phyloP scores from a whole-genome alignment of 2,113 vertebrate species.

The Campylomormyrus tamandua region DNA sequence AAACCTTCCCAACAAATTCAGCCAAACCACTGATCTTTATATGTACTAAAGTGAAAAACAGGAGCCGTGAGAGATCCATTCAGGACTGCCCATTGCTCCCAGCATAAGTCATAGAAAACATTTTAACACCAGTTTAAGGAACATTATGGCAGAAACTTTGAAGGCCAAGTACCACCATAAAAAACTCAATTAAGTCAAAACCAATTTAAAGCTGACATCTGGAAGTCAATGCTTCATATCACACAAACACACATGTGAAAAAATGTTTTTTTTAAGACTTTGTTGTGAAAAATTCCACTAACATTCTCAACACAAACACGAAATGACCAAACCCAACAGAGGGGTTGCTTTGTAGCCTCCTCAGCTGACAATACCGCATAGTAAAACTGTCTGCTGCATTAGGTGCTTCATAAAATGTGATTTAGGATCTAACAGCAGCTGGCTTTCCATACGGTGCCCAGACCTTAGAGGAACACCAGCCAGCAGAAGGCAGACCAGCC shows the following conservation, averaged over 20 bases:
- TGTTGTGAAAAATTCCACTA: constrained; percentile 2
- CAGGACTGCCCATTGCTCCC: not conserved
- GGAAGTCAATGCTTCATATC: not conserved
- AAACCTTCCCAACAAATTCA: not conserved
- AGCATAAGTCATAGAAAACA: not conserved
- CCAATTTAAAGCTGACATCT: not conserved
- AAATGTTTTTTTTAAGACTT: not conserved
- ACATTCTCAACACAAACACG: constrained; percentile 34
- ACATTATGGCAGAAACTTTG: not conserved
- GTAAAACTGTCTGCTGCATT: constrained; percentile 39
- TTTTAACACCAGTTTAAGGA: not conserved
- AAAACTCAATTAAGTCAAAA: not conserved
- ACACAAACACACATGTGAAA: not conserved
- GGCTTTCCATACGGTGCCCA: constrained; percentile 23
- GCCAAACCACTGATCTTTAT: not conserved
- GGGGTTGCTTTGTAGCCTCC: constrained; percentile 27
- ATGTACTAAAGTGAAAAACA: not conserved
- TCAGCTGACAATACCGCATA: constrained; percentile 38
- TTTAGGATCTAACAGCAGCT: constrained; percentile 36
- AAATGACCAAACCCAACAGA: constrained; percentile 16
- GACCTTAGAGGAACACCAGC: not conserved
- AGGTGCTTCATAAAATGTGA: constrained; percentile 39
- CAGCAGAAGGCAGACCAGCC: not conserved
- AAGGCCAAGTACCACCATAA: not conserved
- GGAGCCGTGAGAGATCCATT: not conserved